phyloP scores from a whole-genome alignment of 1,140 invertebrate species.

The Polyergus mexicanus region DNA sequence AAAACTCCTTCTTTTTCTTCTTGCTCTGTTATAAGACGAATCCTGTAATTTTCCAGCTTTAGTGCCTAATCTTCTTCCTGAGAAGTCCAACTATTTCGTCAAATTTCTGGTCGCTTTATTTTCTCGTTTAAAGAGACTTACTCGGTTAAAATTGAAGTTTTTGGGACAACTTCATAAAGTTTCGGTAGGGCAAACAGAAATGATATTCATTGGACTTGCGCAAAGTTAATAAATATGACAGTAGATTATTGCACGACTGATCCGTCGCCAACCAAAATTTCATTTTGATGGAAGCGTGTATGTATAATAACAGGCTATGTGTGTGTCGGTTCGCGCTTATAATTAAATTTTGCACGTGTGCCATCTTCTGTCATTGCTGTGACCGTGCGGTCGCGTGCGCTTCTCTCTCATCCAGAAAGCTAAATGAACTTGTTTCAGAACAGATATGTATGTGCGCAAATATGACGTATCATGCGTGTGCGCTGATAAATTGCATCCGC shows the following conservation, averaged over 20 bases:
- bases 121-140: neutral
- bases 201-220: neutral
- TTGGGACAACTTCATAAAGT: neutral
- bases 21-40: no score
- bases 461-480: constrained; percentile 49
- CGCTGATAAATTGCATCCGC: constrained; percentile 47
- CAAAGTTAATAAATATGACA: constrained; percentile 25
- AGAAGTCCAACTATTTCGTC: neutral
- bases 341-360: constrained; percentile 72
- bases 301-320: neutral
- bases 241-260: constrained; percentile 30
- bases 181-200: neutral
- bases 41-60: no score
- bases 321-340: constrained; percentile 50
- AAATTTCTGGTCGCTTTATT: neutral
- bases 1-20: no score
- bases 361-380: constrained; percentile 31
- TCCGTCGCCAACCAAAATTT: constrained; percentile 56
- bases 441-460: neutral
- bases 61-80: no score
- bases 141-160: constrained; percentile 11
- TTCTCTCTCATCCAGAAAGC: constrained; percentile 58
- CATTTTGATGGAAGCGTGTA: neutral
- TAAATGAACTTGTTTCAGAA: constrained; percentile 66
- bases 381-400: constrained; percentile 9